Conservation (phyloP, 1,140 invertebrate species). For the Probaryconus sp. region DNA sequence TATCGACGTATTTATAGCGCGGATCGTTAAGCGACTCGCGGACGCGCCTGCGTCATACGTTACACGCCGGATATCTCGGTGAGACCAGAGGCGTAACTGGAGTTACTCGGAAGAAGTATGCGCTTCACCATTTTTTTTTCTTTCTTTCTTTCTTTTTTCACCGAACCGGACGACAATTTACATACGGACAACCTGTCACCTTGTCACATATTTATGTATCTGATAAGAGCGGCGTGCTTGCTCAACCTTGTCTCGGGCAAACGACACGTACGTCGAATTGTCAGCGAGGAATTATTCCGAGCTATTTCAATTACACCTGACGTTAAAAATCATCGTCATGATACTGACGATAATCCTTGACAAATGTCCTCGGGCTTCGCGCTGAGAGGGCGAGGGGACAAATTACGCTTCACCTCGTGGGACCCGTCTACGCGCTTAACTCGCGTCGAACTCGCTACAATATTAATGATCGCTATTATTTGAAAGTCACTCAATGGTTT, state of each 20-base stretch:
- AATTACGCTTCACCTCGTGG: too few species aligned
- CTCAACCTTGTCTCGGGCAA: constrained; percentile 15
- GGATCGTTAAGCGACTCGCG: constrained; percentile 49
- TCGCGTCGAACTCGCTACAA: too few species aligned
- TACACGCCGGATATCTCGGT: constrained; percentile 38
- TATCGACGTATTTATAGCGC: constrained; percentile 57
- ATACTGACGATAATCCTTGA: too few species aligned
- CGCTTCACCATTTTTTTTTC: constrained; percentile 9
- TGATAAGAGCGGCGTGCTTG: constrained; percentile 23
- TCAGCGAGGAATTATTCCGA: constrained; percentile 35
- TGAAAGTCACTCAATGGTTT: too few species aligned
- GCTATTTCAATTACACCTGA: constrained; percentile 33
- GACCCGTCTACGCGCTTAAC: too few species aligned
- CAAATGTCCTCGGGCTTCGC: too few species aligned
- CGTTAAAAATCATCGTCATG: too few species aligned
- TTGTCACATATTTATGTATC: constrained; percentile 45
- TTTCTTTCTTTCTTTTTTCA: neutral
- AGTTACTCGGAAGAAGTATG: constrained; percentile 34
- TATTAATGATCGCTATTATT: too few species aligned
- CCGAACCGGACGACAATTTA: constrained; percentile 28
- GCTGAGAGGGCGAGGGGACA: too few species aligned
- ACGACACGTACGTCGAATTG: constrained; percentile 39
- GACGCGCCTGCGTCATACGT: constrained; percentile 44
- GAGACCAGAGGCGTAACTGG: constrained; percentile 46
- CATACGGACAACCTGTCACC: constrained; percentile 40